Base-by-base conservation (phyloP, 2,113 vertebrate genomes). In the Dipodomys spectabilis region DNA sequence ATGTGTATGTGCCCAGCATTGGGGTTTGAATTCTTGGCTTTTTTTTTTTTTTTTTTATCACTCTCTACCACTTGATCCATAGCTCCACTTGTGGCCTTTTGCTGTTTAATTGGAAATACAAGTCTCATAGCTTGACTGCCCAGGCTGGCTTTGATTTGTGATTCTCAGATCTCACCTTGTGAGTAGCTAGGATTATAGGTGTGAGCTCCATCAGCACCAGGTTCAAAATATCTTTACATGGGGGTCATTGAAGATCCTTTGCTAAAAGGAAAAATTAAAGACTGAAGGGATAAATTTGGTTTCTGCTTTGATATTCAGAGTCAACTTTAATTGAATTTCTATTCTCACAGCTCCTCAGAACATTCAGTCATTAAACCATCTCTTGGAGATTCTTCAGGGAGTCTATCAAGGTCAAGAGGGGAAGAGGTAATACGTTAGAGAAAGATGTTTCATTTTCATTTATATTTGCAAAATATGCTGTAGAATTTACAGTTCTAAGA, bases 381-480 rank as follows among this genome's bases (percentile, higher is more conserved):
- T 89, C 10, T 95, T 94, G 98, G 98, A 93, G 98, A 98, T 64
- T 95, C 98, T 91, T 85, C 97, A 2, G 98, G 98, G 35, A 98
- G 1, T 97, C 78, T 97, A 27, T 96, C 92, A 86, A 97, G 97
- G 81, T 95, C 98, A 95, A 97, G 97, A 97, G 96, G 94, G 0
- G 98, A 98, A 95, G 98, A 98, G 98, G 98, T 98, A 97, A 97
- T 97, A 89, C 80, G 93, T 94, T 84, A 11, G 2, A 35, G 32
- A 83, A 19, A 68, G 16, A 62, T 3, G 9, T 90, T 96, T 95
- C 0, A 81, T 71, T 90, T 60, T 83, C 68, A 82, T 75, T n/a
- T 86, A 44, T 62, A 69, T 15, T 53, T 82, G 35, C 2, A 74
- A 57, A 85, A 88, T 73, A 87, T 83, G 32, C 28, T 67, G 77